Evolutionary conservation across 2,888 invertebrate species (phyloP), one percentile per base, ranked within the genome.

Genomic region (Pandemis corylana): DNA sequence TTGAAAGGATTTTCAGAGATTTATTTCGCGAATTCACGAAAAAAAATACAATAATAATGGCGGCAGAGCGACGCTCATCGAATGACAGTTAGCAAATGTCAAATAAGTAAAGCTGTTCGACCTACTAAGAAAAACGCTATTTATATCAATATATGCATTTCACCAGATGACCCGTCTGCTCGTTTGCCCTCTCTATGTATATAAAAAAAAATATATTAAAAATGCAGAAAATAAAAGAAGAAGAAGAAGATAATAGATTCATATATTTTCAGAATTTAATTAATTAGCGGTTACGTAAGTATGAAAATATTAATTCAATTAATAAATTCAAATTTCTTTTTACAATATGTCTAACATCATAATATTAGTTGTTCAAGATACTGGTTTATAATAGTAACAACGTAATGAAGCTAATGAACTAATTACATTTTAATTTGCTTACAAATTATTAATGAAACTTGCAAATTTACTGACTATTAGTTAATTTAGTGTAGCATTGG

Each of bases 1-100:
- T 75, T 71, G 41, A 56, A 28, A 10, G 63, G 91, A 91, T 91
- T 84, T 78, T 80, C 80, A 78, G 44, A 78, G 91, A 90, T 91
- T 79, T 79, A 77, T 74, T 71, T 63, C 66, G 2, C 6, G 65
- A 75, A 72, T 71, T 49, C 10, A 56, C 42, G 12, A 28, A 53
- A 71, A 20, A 75, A 71, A 36, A 20, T 46, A 53, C 64, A 76
- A 78, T 68, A 83, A 82, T 75, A 82, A 84, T 83, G 84, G 83
- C 83, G 76, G 72, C 63, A 44, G 64, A 15, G 44, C 20, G 75
- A 76, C 72, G 72, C 61, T 74, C 63, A 63, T 51, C 65, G 12
- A 61, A 28, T 69, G 65, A 75, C 73, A 69, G 59, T 51, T 69
- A 28, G 42, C 59, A 65, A 20, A 36, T 62, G 69, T 36, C 62